These are phyloP conservation scores for Caenorhabditis angaria DNA, from an alignment of 2,888 invertebrate genomes.

Conservation along the genomic window DNA sequence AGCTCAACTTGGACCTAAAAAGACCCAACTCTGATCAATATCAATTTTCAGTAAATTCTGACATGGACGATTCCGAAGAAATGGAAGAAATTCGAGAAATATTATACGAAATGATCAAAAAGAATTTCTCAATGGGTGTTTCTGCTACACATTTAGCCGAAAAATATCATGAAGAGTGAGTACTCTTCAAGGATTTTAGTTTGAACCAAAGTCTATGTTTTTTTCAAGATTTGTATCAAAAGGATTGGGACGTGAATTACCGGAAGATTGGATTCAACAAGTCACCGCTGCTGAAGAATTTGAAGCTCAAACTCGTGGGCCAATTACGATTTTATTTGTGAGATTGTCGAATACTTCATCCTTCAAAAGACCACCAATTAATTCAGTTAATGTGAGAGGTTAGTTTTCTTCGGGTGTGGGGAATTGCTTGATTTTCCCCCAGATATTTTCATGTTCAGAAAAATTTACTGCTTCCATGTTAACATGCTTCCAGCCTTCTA, in stretches of 20 bases:
- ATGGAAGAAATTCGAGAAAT: conserved; percentile 65
- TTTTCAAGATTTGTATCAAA: conserved; percentile 52
- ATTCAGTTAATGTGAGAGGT: conserved; percentile 53
- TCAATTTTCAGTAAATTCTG: conserved; percentile 47
- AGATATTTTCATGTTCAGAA: not conserved
- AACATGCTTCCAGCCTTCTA: not conserved
- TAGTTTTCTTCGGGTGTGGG: not conserved
- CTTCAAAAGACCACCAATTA: conserved; percentile 53
- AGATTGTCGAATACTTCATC: conserved; percentile 55
- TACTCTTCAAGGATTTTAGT: conserved; percentile 6
- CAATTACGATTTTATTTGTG: conserved; percentile 60
- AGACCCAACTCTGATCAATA: too few species aligned
- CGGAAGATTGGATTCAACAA: conserved; percentile 61
- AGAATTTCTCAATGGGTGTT: conserved; percentile 60
- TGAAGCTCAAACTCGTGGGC: conserved; percentile 58
- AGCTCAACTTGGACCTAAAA: too few species aligned
- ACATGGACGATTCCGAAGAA: conserved; percentile 63
- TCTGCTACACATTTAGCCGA: conserved; percentile 55
- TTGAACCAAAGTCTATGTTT: not conserved
- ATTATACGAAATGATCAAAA: conserved; percentile 59
- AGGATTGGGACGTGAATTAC: conserved; percentile 53
- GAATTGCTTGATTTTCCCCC: not conserved
- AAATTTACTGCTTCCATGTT: not conserved
- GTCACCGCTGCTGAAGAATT: conserved; percentile 62
- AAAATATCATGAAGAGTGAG: conserved; percentile 60